Percentiles rank a stretch among this genome's conserved stretches.
Conservation (phyloP, 2,888 invertebrate genomes). For the Eledone cirrhosa region DNA sequence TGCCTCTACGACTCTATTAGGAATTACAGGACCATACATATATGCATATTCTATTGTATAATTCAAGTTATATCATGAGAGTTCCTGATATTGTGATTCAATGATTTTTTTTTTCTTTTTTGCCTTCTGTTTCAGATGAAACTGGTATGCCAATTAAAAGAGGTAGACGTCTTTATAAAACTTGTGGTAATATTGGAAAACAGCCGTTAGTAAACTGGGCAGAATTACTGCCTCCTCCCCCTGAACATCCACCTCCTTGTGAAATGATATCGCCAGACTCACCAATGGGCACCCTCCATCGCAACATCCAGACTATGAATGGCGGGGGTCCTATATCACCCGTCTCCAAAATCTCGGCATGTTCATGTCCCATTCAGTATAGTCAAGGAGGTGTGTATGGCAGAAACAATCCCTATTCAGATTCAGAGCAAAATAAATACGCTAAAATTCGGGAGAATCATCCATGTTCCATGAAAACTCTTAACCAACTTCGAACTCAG, state of each 20-base stretch:
- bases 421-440: slow-evolving; percentile 44
- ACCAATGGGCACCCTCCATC: slow-evolving; percentile 41
- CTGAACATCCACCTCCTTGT: slow-evolving; percentile 67
- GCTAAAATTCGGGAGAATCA: slow-evolving; percentile 31
- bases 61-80: no score
- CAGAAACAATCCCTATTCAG: slow-evolving; percentile 54
- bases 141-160: slow-evolving; percentile 56
- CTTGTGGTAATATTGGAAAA: slow-evolving; percentile 40
- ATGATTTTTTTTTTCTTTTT: background rate
- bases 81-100: no score
- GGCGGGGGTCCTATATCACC: slow-evolving; percentile 52
- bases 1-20: no score
- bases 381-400: slow-evolving; percentile 42
- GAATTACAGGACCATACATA: no score
- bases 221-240: slow-evolving; percentile 67
- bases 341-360: slow-evolving; percentile 57
- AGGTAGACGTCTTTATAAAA: slow-evolving; percentile 32
- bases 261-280: slow-evolving; percentile 60
- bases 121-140: slow-evolving; percentile 49
- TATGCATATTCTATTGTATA: no score
- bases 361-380: slow-evolving; percentile 58
- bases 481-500: slow-evolving; percentile 43
- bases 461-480: slow-evolving; percentile 50
- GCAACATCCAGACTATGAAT: slow-evolving; percentile 40
- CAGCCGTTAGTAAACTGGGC: slow-evolving; percentile 63